These are phyloP conservation scores for Habrosyne pyritoides DNA, from an alignment of 2,888 invertebrate genomes.

Conservation along the genomic window DNA sequence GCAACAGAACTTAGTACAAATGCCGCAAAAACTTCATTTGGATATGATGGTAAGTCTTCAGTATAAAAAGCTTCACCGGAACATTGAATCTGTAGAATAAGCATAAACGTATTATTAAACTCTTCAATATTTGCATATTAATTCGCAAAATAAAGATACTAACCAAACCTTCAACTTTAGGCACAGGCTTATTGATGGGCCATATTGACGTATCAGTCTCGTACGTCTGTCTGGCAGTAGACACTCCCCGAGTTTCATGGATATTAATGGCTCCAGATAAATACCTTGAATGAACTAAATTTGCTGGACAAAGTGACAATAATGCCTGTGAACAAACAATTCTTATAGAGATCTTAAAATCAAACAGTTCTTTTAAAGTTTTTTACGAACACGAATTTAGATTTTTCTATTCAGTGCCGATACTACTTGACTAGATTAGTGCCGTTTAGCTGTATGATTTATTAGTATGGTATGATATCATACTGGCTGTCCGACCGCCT, in stretches of 20 bases:
- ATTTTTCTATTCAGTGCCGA: too few relatives aligned
- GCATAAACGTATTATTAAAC: too few relatives aligned
- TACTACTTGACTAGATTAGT: too few relatives aligned
- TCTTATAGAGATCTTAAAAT: too few relatives aligned
- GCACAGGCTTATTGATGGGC: conserved; percentile 85
- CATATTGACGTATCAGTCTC: conserved; percentile 83
- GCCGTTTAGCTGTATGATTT: too few relatives aligned
- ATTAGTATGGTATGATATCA: too few relatives aligned
- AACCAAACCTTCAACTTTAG: conserved; percentile 79
- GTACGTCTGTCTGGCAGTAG: conserved; percentile 83
- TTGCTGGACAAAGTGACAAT: conserved; percentile 72
- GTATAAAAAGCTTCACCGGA: conserved; percentile 87
- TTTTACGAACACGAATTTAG: too few relatives aligned
- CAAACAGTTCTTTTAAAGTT: too few relatives aligned
- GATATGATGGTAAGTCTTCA: conserved; percentile 83
- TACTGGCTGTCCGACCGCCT: too few relatives aligned
- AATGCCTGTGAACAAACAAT: conserved; percentile 63
- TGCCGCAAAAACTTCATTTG: conserved; percentile 86
- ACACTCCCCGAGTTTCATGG: conserved; percentile 77
- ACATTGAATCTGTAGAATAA: conserved; percentile 75
- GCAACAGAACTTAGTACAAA: conserved; percentile 84
- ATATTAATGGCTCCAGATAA: conserved; percentile 67
- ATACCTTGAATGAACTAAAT: conserved; percentile 58
- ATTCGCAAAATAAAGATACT: conserved; percentile 25
- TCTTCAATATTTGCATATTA: too few relatives aligned